Conservation (phyloP, 2,797 vertebrate species). For the Microchirus variegatus region DNA sequence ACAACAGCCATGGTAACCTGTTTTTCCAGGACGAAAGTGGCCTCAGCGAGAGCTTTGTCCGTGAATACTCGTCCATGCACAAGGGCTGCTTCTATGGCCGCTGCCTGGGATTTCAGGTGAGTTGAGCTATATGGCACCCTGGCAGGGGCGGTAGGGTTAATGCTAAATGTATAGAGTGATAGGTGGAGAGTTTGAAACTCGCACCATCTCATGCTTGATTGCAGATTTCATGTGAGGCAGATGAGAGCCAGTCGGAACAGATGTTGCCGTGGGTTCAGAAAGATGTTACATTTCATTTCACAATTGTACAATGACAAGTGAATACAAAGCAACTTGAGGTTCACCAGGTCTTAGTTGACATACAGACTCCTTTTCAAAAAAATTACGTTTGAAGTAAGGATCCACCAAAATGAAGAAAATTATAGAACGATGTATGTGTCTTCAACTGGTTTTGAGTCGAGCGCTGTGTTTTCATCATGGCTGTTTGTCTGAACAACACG, state of each 20-base stretch:
- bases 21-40: constrained; percentile 88
- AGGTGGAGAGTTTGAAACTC: not conserved
- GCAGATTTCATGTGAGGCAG: not conserved
- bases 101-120: constrained; percentile 94
- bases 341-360: too few relatives aligned
- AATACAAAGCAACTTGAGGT: too few relatives aligned
- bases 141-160: not conserved
- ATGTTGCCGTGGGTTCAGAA: not conserved
- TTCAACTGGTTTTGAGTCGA: too few relatives aligned
- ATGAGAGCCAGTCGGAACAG: not conserved
- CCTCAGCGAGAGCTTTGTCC: constrained; percentile 86
- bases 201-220: too few relatives aligned
- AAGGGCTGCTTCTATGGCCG: constrained; percentile 95
- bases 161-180: not conserved
- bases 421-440: too few relatives aligned
- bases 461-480: too few relatives aligned
- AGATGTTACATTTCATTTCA: not conserved
- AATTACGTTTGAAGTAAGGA: too few relatives aligned
- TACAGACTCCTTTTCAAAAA: not conserved
- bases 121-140: constrained; percentile 16
- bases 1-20: constrained; percentile 86
- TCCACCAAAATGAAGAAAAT: too few relatives aligned
- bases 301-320: too few relatives aligned
- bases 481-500: too few relatives aligned
- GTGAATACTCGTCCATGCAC: constrained; percentile 89